Conservation (phyloP, 2,113 vertebrate genomes). For the Mastomys coucha region DNA sequence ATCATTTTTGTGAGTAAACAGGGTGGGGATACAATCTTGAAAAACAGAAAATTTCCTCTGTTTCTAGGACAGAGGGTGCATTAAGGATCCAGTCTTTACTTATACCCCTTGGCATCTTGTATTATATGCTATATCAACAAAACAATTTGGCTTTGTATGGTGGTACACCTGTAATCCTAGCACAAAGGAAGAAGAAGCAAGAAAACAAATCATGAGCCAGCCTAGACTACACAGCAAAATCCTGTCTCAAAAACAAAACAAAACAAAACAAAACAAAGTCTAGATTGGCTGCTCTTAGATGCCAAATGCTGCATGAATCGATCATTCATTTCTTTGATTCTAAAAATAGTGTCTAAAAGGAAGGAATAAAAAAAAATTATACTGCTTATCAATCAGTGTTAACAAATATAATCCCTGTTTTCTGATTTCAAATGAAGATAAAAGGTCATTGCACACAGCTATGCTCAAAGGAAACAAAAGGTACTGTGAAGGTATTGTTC, state of each 20-base stretch:
- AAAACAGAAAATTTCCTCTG: not conserved
- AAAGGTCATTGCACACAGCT: not conserved
- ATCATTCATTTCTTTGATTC: not conserved
- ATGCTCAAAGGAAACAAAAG: not conserved
- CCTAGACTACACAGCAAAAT: not conserved
- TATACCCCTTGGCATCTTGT: not conserved
- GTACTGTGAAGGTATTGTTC: not conserved
- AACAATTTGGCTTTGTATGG: not conserved
- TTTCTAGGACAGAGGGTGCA: not conserved
- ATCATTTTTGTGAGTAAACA: not conserved
- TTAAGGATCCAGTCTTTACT: not conserved
- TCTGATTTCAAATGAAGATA: not conserved
- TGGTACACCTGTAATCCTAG: not conserved
- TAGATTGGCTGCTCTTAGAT: not conserved
- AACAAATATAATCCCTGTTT: not conserved
- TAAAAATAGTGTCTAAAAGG: not conserved
- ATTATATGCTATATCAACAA: not conserved
- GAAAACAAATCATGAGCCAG: not conserved
- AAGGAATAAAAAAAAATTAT: not conserved
- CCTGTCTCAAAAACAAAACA: not conserved
- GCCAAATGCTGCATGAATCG: not conserved
- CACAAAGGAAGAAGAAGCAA: not conserved
- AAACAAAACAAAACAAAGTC: not conserved
- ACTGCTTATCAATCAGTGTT: not conserved
- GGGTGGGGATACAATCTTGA: not conserved